phyloP scores from a whole-genome alignment of 2,113 vertebrate species.

The Holacanthus passer region DNA sequence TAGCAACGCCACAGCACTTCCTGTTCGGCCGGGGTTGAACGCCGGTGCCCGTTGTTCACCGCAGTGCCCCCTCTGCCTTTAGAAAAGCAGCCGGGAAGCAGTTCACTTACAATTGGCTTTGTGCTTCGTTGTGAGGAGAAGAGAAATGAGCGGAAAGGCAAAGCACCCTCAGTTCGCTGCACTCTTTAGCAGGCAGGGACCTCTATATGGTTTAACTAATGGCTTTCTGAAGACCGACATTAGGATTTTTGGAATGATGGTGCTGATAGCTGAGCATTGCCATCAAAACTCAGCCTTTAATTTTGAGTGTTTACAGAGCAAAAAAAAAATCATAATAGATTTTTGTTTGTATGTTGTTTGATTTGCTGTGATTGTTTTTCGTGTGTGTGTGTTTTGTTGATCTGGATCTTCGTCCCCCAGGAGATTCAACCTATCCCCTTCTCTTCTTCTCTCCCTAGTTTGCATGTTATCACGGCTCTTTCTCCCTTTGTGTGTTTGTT shows the following conservation, averaged over 20 bases:
- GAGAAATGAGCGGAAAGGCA: conserved; percentile 74
- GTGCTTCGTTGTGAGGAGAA: conserved; percentile 69
- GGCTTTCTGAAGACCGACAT: conserved; percentile 11
- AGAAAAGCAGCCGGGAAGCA: conserved; percentile 70
- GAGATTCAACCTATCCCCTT: no score
- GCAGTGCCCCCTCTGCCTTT: conserved; percentile 70
- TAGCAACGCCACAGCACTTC: conserved; percentile 79
- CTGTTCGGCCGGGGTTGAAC: conserved; percentile 72
- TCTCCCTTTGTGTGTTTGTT: no score
- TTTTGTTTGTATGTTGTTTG: no score
- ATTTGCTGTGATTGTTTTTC: no score
- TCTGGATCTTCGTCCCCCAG: no score
- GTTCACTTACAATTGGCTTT: conserved; percentile 74
- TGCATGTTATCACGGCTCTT: no score
- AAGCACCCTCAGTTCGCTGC: conserved; percentile 56
- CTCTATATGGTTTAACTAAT: conserved; percentile 39
- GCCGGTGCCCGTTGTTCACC: conserved; percentile 67
- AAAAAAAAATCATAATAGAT: no score
- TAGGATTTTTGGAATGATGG: not conserved
- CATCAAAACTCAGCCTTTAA: not conserved
- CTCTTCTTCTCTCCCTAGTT: no score
- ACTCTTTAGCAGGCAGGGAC: conserved; percentile 33
- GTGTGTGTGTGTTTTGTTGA: no score
- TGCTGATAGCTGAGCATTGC: not conserved
- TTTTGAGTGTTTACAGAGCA: not conserved